Evolutionary conservation across 2,113 vertebrate species (phyloP), one percentile per base, ranked within the genome.

Genomic region (Podocnemis expansa): DNA sequence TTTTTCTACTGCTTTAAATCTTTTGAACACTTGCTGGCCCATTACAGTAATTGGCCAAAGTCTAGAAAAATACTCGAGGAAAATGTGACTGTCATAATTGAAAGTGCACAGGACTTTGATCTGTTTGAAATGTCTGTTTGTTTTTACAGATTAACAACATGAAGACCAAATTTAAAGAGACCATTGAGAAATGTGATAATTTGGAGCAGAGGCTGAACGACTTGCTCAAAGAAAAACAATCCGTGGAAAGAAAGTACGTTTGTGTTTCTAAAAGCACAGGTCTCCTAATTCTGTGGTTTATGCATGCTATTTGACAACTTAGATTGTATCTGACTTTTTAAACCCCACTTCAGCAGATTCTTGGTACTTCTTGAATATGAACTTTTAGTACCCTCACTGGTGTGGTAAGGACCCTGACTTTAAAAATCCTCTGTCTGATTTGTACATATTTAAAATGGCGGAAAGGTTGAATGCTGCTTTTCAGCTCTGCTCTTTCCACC

Each of bases 161-260:
- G 99, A 99, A 99, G 98, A 97, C 98, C 16, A 99, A 99, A 94
- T 99, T 99, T 97, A 99, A 99, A 98, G 99, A 99, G 97, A 99
- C 99, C 12, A 98, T 99, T 97, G 99, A 99, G 97, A 99, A 99
- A 93, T 99, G 99, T 92, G 99, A 99, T 92, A 99, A 98, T 91
- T 94, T 99, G 97, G 99, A 99, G 94, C 98, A 98, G 75, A 98
- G 98, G 84, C 95, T 99, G n/a, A 99, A 98, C 85, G 99, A 99
- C 81, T 97, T 99, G 24, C 96, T 98, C 78, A 99, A 99, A 97
- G 99, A 99, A 82, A 99, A 99, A 95, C 99, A 99, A 94, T 97
- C 98, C 90, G 87, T 99, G 10, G 99, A 99, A 87, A 99, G 99
- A 94, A 99, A 99, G 99, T 99, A 98, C 58, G 98, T 97, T 93